Evolutionary conservation across 1,140 invertebrate genomes (phyloP), one percentile per base, ranked within the genome.

Genomic region (Hypothenemus hampei): DNA sequence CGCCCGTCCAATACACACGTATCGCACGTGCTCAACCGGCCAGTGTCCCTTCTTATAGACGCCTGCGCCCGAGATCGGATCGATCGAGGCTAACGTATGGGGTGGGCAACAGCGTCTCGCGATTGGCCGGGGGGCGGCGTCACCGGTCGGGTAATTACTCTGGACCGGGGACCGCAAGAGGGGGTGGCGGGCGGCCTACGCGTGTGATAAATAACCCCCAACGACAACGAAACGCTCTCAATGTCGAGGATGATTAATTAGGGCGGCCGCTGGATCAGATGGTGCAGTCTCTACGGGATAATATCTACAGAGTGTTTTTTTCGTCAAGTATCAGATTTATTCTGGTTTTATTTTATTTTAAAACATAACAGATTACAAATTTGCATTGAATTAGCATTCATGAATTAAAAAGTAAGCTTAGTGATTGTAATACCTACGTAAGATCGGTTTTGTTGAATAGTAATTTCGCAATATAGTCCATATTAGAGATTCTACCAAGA

Each of bases 221-320:
- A 51, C 49, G 49, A 51, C 49, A 66, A 65, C 65, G 65, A 68
- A 68, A 68, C 61, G 66, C 66, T 68, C 65, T 69, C 67, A 68
- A 66, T 68, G 63, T 64, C 62, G 60, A 64, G 61, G 62, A 69
- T 69, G 67, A 69, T 69, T 69, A 69, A 69, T 69, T 69, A 68
- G 67, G 60, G 39, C 36, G 48, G 61, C 39, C 43, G 57, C 20
- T 41, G 51, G 43, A 46, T 46, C 52, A 46, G 52, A 46, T 55
- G 52, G 43, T 55, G 41, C 49, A 51, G 37, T 51, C 33, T 21
- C 49, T 43, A 39, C 36, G 49, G 49, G 23, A 41, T 41, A 24
- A 21, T 11, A 40, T 19, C 20, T 51, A 49, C 47, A 39, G 47
- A 36, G 47, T 22, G 33, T 35, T 48, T 48, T 22, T 43, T 43